Percentiles rank a stretch among this genome's conserved stretches.
These are phyloP conservation scores for Alloplasta piceator DNA, from an alignment of 2,888 invertebrate genomes.

Conservation along the genomic window DNA sequence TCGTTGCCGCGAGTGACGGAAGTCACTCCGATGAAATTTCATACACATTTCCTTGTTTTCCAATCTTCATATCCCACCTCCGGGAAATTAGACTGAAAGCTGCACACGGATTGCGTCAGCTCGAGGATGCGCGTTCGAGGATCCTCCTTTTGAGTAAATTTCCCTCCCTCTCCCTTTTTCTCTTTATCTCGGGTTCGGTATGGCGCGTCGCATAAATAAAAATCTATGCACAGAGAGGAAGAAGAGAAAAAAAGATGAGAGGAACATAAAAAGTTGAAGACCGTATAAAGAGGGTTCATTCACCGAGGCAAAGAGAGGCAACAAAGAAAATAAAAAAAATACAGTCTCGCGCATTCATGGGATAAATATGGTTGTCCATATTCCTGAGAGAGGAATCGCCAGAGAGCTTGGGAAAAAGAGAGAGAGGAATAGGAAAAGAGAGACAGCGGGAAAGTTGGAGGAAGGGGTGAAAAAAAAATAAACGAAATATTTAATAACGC, in stretches of 20 bases:
- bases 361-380: conserved; percentile 53
- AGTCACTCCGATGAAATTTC: conserved; percentile 29
- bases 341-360: conserved; percentile 51
- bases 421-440: conserved; percentile 7
- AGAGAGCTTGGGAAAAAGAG: conserved; percentile 22
- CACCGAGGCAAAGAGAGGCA: conserved; percentile 31
- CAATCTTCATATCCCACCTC: conserved; percentile 53
- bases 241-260: conserved; percentile 1
- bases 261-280: conserved; percentile 34
- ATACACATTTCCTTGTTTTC: conserved; percentile 40
- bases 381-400: background rate
- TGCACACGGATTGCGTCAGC: conserved; percentile 10
- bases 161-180: background rate
- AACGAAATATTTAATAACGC: conserved; percentile 60
- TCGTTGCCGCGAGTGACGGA: conserved; percentile 20
- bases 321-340: conserved; percentile 40
- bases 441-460: conserved; percentile 5
- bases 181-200: background rate
- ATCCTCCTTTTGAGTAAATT: conserved; percentile 16
- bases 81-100: conserved; percentile 49
- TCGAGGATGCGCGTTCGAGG: conserved; percentile 12
- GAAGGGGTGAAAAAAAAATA: too few relatives aligned
- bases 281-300: conserved; percentile 47
- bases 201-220: conserved; percentile 33
- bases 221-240: conserved; percentile 12